Evolutionary conservation across 2,888 invertebrate genomes (phyloP), one percentile per base, ranked within the genome.

Genomic region (Matsumyia berberina): DNA sequence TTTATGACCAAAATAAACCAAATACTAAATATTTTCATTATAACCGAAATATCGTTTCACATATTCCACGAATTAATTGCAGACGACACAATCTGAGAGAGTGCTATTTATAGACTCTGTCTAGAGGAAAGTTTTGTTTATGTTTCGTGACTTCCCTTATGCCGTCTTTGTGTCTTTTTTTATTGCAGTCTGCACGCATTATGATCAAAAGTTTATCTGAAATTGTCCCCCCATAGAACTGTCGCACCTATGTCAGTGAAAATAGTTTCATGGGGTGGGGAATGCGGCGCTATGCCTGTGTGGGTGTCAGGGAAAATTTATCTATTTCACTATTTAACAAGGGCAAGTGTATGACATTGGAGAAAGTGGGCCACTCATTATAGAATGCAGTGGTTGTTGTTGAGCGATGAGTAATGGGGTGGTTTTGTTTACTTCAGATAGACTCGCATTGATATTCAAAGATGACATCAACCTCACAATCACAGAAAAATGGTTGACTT

Each of bases 341-440:
- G 69, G 69, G 44, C 69, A 69, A 69, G 69, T 55, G 46, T 55
- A 69, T 44, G 69, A 44, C 69, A 69, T 69, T 69, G 69, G 33
- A n/a, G 51, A 57, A 69, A 69, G 33, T 69, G 42, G 69, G 69
- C 31, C 69, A 53, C 53, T 55, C 44, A 33, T 62, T 44, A 33
- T 31, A 42, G 44, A 11, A 19, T 37, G 37, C 8, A 15, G n/a
- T 11, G 1, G 2, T 17, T 46, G 46, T 46, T 11, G 46, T 19
- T 17, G 8, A 2, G 3, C 17, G 19, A 46, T 46, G 46, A 19
- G 17, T 46, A 19, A 9, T 44, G 44, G 44, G 44, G 24, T 24
- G 24, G 24, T 4, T 24, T 24, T 3, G 1, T 24, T 24, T 24
- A 24, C 24, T 24, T 24, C 24, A n/a, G n/a, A n/a, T n/a, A n/a